Base-by-base conservation (phyloP, 2,797 vertebrate genomes). In the Macrochelys suwanniensis region DNA sequence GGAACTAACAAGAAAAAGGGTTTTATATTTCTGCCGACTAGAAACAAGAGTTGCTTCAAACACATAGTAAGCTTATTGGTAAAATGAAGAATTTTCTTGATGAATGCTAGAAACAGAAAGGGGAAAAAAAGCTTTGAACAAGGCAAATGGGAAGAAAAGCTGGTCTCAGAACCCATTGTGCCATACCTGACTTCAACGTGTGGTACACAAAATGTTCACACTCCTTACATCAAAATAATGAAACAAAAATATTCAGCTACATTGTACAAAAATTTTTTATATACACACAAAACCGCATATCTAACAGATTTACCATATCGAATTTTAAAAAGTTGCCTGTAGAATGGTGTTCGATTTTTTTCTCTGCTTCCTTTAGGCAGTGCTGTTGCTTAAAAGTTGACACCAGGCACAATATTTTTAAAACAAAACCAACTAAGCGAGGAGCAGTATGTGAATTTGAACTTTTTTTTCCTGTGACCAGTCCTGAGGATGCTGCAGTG, bases 291-390 rank as follows among this genome's bases (percentile, higher is more conserved):
- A 98, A 85, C 95, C 97, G 95, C 96, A 2, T 96, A 97, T 96
- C 87, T 61, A 98, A 98, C 97, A 98, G 97, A 96, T 97, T 97
- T 80, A 97, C 92, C 97, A 47, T 94, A 95, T 12, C 78, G 94
- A 97, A 96, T 96, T 97, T 97, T 97, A 97, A 98, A 97, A 97
- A 98, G 97, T 97, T 97, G 97, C 97, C 97, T 51, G 92, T 92
- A 96, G 97, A 97, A 98, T 80, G 91, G 93, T 94, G 97, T 95
- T 97, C 97, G 96, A 96, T 97, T 97, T 96, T 94, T 95, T 96
- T 97, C 98, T 98, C 98, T 98, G 98, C 98, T 98, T 97, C 97
- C 96, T 97, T 96, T 96, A 97, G 98, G 98, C 98, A 98, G 98
- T 98, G 98, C 97, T 98, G 98, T 97, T 98, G 98, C 97, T 98